Evolutionary conservation across 2,797 vertebrate genomes (phyloP).

Genomic region (Lophius americanus): DNA sequence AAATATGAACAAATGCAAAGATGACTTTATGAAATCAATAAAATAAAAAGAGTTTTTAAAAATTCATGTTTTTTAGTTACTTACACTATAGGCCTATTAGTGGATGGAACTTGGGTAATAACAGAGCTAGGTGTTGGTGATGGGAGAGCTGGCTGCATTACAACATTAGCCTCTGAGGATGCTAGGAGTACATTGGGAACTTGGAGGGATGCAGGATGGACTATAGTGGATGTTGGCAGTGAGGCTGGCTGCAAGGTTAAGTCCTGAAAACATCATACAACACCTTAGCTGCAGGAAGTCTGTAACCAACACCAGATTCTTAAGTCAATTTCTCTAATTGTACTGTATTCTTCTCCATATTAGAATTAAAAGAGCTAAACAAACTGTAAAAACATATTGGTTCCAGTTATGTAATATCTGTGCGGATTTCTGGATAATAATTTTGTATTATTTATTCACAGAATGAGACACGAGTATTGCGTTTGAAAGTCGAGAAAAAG

Average conservation of each 20-base stretch:
- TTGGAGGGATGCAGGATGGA: conserved; percentile 97
- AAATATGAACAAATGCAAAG: conserved; percentile 48
- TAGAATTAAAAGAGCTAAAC: conserved; percentile 7
- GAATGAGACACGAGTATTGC: conserved; percentile 1
- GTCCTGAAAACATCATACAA: conserved; percentile 91
- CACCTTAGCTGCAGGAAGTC: conserved; percentile 76
- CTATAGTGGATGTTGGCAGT: conserved; percentile 96
- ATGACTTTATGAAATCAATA: conserved; percentile 53
- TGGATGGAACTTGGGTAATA: conserved; percentile 97
- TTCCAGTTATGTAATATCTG: conserved; percentile 14
- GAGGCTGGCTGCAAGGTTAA: conserved; percentile 93
- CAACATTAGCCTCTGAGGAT: conserved; percentile 96
- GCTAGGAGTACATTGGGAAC: conserved; percentile 98
- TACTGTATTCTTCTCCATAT: conserved; percentile 8
- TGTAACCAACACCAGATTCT: conserved; percentile 50
- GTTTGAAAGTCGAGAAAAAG: conserved; percentile 8
- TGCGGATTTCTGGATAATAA: not conserved
- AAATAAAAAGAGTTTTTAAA: conserved; percentile 27
- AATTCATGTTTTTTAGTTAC: conserved; percentile 80
- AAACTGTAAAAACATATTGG: not conserved
- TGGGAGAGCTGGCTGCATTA: conserved; percentile 98
- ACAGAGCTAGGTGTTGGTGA: conserved; percentile 99
- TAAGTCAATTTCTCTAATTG: conserved; percentile 15
- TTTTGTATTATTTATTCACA: conserved; percentile 31
- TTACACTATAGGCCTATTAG: conserved; percentile 99